Base-by-base conservation (phyloP, 2,113 vertebrate genomes). In the Chionomys nivalis region DNA sequence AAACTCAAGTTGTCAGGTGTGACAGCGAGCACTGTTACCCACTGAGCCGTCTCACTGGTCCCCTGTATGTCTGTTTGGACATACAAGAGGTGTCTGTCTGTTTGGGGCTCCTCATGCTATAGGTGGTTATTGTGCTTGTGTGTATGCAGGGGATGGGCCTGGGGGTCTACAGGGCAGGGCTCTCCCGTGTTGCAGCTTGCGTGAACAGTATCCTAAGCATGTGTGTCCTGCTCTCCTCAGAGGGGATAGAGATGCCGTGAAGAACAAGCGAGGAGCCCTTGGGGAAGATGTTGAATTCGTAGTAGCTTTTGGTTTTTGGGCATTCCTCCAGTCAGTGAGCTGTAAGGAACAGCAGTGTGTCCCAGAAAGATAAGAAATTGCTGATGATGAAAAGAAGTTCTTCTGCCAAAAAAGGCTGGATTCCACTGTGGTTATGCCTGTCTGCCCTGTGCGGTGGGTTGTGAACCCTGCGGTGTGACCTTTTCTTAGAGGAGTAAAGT, bases 201-300 rank as follows among this genome's bases (percentile, higher is more conserved):
- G 12, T 87, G 70, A 72, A 58, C 26, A 9, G 8, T 21, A 9
- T 78, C 33, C 63, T 1, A 0, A 47, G 65, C 28, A 26, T 13
- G 12, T 23, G n/a, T 26, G 7, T 72, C 49, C 3, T 66, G 1
- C 0, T 61, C 47, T 76, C 91, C 39, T 52, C 49, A 14, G 1
- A n/a, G 8, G 33, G 28, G 23, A 4, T 61, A 3, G 93, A 87
- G 33, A 19, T 31, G 19, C 61, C 28, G 17, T 93, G 72, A 85
- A 52, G 4, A 68, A 79, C 44, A 72, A 49, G 83, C 78, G 47
- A 33, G 26, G 76, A 61, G 65, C 70, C 72, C 68, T 33, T 9
- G 75, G 68, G 82, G 77, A 90, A 90, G 58, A 55, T 75, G 17
- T 91, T 97, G 94, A 87, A 63, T 77, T 79, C 31, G 36, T 89